These are phyloP conservation scores for Neoscelio sp. DNA, from an alignment of 2,888 invertebrate species.

Conservation along the genomic window DNA sequence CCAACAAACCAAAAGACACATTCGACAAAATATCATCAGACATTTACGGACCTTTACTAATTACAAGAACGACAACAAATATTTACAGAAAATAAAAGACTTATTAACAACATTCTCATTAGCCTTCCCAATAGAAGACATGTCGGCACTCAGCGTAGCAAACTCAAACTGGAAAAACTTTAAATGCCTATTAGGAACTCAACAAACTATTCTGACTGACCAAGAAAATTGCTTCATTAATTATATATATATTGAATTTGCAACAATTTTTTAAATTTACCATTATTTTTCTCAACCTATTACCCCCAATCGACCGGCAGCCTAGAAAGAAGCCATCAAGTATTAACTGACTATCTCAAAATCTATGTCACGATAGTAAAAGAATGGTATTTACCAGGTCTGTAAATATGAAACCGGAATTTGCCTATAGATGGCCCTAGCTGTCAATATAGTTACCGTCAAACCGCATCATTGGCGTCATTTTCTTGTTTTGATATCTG, in stretches of 20 bases:
- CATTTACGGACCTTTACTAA: background rate
- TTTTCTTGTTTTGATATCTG: too few relatives aligned
- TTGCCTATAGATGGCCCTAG: too few relatives aligned
- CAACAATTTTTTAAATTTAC: background rate
- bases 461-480: too few relatives aligned
- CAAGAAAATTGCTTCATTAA: background rate
- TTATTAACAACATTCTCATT: background rate
- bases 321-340: too few relatives aligned
- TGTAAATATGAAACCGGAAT: too few relatives aligned
- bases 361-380: background rate
- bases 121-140: background rate
- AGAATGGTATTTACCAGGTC: too few relatives aligned
- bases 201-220: background rate
- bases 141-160: background rate
- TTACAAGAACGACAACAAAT: too few relatives aligned
- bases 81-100: background rate
- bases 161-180: background rate
- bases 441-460: too few relatives aligned
- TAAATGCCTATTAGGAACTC: background rate
- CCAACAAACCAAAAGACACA: too few relatives aligned
- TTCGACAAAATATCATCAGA: too few relatives aligned
- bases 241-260: background rate
- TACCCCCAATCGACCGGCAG: background rate
- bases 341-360: too few relatives aligned
- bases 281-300: background rate